A percentile compares a stretch with the other conserved stretches of the same genome.
phyloP scores from a whole-genome alignment of 2,113 vertebrate genomes.

The Rhinoderma darwinii region DNA sequence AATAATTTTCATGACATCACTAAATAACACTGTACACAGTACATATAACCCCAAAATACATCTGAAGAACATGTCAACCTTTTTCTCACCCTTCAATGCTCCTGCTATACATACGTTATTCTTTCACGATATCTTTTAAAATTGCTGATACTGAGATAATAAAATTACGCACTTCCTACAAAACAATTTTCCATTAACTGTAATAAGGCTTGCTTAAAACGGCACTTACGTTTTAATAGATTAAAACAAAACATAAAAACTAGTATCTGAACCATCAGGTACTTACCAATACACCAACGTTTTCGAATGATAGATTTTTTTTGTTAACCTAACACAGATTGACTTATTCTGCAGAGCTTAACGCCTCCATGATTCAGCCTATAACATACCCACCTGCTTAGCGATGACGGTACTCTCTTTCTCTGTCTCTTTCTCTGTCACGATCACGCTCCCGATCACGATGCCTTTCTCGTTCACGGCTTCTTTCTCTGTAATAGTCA shows the following conservation, averaged over 20 bases:
- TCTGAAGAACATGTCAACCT: no score
- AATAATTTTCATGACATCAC: not conserved
- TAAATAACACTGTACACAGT: not conserved
- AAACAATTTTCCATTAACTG: not conserved
- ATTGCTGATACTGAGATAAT: not conserved
- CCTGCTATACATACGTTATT: not conserved
- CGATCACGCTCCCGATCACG: constrained; percentile 92
- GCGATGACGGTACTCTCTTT: constrained; percentile 94
- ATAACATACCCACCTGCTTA: constrained; percentile 83
- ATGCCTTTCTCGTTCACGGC: constrained; percentile 93
- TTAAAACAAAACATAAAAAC: not conserved
- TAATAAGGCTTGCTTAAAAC: not conserved
- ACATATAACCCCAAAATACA: not conserved
- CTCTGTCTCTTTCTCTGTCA: constrained; percentile 90
- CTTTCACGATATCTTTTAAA: not conserved
- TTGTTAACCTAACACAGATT: not conserved
- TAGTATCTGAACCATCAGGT: not conserved
- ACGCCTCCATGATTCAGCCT: constrained; percentile 13
- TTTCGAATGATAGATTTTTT: not conserved
- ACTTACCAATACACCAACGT: constrained; percentile 20
- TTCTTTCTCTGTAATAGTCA: constrained; percentile 96
- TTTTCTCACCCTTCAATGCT: not conserved
- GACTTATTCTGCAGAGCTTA: not conserved
- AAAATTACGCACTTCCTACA: not conserved
- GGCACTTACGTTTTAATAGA: no score